Evolutionary conservation across 2,888 invertebrate species (phyloP).

Genomic region (Xestia sexstrigata): DNA sequence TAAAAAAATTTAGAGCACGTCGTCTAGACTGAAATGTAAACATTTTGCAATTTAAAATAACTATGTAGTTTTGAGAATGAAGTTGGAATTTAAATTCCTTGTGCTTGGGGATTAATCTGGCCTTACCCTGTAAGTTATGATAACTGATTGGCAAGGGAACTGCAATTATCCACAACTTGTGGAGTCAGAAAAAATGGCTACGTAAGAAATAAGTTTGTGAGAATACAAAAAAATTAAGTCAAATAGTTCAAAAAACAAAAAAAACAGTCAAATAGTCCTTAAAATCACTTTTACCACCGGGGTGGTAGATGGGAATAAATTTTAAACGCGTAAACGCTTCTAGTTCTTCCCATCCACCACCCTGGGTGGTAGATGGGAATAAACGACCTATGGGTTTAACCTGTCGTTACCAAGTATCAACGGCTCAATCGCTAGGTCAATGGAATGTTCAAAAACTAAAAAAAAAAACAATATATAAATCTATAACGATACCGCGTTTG

Average conservation of each 20-base stretch:
- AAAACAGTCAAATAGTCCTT: too few relatives aligned
- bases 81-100: not conserved
- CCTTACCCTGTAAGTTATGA: not conserved
- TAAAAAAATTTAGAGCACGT: not conserved
- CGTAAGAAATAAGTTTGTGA: too few relatives aligned
- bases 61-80: not conserved
- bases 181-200: not conserved
- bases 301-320: too few relatives aligned
- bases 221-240: too few relatives aligned
- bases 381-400: too few relatives aligned
- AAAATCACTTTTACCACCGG: too few relatives aligned
- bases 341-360: too few relatives aligned
- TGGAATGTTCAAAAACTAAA: constrained; percentile 2
- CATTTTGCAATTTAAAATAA: not conserved
- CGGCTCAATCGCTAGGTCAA: not conserved
- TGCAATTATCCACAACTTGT: not conserved
- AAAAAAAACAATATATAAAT: constrained; percentile 26
- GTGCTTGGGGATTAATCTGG: not conserved
- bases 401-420: too few relatives aligned
- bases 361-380: too few relatives aligned
- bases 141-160: not conserved
- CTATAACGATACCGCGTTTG: constrained; percentile 4
- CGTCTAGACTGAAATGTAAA: constrained; percentile 14
- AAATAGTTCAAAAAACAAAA: too few relatives aligned
- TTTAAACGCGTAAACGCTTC: too few relatives aligned